A percentile compares a stretch with the other conserved stretches of the same genome.
Evolutionary conservation across 2,113 vertebrate species (phyloP).

Genomic region (Nothoprocta perdicaria): DNA sequence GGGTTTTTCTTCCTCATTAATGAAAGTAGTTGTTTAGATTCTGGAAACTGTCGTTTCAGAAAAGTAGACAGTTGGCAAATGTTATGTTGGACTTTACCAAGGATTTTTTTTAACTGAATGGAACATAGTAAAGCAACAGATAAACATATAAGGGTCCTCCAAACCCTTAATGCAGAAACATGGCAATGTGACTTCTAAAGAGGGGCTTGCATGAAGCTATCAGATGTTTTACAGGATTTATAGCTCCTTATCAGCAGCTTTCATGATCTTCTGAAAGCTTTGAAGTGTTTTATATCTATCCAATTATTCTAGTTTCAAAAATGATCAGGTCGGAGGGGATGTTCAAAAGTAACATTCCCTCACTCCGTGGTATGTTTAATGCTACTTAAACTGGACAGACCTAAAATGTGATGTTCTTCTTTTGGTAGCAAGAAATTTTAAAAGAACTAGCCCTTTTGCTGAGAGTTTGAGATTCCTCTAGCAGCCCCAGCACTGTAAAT

Average conservation of each 20-base stretch:
- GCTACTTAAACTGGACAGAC: not conserved
- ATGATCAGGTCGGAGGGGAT: too few relatives aligned
- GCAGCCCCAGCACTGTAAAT: not conserved
- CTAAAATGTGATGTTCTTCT: not conserved
- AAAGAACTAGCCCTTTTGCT: not conserved
- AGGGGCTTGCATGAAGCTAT: not conserved
- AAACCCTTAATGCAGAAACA: not conserved
- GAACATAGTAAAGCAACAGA: not conserved
- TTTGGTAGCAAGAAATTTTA: not conserved
- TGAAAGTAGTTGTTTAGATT: not conserved
- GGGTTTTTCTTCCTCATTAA: not conserved
- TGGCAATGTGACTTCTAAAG: not conserved
- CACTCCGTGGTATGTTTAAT: not conserved
- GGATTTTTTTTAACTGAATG: not conserved
- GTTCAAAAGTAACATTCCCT: not conserved
- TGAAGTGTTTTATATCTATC: not conserved
- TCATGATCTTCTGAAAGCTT: not conserved
- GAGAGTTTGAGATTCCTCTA: not conserved
- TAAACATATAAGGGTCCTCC: not conserved
- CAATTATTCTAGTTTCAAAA: not conserved
- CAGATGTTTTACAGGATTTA: not conserved
- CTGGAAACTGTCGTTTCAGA: not conserved
- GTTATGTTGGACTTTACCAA: not conserved
- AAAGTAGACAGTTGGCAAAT: not conserved
- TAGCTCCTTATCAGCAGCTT: not conserved